Conservation (phyloP, 1,140 invertebrate genomes). For the Saxidomus purpurata region DNA sequence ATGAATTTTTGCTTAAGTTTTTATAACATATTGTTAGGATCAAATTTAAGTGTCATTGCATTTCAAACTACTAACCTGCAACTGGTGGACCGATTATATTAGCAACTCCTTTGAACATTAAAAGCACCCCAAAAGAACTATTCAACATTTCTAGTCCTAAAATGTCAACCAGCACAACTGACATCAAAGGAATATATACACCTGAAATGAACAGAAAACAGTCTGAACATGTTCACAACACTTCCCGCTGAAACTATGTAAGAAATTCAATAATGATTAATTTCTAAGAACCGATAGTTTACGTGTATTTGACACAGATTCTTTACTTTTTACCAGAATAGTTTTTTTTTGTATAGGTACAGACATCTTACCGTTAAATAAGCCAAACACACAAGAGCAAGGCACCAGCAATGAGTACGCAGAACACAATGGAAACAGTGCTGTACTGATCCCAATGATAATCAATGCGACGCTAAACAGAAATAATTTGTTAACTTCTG, state of each 20-base stretch:
- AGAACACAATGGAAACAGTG: conserved; percentile 91
- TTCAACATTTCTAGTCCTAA: conserved; percentile 96
- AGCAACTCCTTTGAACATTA: conserved; percentile 97
- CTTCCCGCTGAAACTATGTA: too few relatives aligned
- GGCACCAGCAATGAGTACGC: conserved; percentile 91
- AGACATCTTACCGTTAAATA: conserved; percentile 89
- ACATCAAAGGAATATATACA: conserved; percentile 97
- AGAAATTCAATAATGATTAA: too few relatives aligned
- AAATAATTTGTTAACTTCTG: conserved; percentile 88
- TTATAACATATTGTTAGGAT: not conserved
- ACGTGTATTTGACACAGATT: not conserved
- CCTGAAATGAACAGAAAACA: conserved; percentile 86
- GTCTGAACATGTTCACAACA: too few relatives aligned
- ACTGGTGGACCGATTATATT: conserved; percentile 93
- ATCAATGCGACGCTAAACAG: conserved; percentile 96
- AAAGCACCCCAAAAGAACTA: conserved; percentile 96
- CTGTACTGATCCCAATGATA: conserved; percentile 93
- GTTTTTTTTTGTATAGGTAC: not conserved
- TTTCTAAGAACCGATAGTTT: not conserved
- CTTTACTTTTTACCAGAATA: not conserved
- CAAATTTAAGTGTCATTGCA: not conserved
- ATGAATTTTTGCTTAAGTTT: not conserved
- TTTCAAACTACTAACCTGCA: conserved; percentile 71
- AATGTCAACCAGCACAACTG: conserved; percentile 96
- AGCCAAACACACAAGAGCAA: conserved; percentile 94